Base-by-base conservation (phyloP, 1,140 invertebrate genomes). In the Plodia interpunctella region DNA sequence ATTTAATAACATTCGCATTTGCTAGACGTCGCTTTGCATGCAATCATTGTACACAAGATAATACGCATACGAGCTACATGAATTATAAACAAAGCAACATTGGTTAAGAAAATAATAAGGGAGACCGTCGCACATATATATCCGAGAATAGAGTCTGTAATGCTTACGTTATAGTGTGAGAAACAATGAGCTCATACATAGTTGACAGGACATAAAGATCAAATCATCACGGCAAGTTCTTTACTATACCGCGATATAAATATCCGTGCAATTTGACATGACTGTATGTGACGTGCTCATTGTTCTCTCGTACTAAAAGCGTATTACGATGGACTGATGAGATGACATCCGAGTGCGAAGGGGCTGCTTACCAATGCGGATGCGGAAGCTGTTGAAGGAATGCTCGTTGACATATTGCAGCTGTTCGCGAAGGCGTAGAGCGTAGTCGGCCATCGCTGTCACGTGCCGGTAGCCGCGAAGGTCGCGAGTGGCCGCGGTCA, bases 301-400 rank as follows among this genome's bases (percentile, higher is more conserved):
- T n/a, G n/a, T n/a, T n/a, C n/a, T n/a, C n/a, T n/a, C n/a, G n/a
- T n/a, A n/a, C n/a, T n/a, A n/a, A n/a, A n/a, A n/a, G n/a, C n/a
- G n/a, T n/a, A n/a, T n/a, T n/a, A n/a, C n/a, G n/a, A n/a, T n/a
- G n/a, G n/a, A n/a, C n/a, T n/a, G n/a, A n/a, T n/a, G n/a, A n/a
- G n/a, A 6, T 44, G 5, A 15, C 0, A 17, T 2, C 15, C n/a
- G n/a, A n/a, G n/a, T n/a, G n/a, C n/a, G n/a, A 15, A 44, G 15
- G 0, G 13, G 5, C 15, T 44, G n/a, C 90, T 90, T 83, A 94
- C 96, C 97, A 66, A 99, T 96, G 68, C 97, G 91, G 75, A 99
- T 95, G 61, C 96, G 94, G 89, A 99, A 99, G 90, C 96, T 97
- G 90, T 99, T 98, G 90, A 98, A 99, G 2, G 97, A 98, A 90